A percentile compares a stretch with the other conserved stretches of the same genome.
Evolutionary conservation across 2,888 invertebrate genomes (phyloP).

Genomic region (Dynastes hyllus): DNA sequence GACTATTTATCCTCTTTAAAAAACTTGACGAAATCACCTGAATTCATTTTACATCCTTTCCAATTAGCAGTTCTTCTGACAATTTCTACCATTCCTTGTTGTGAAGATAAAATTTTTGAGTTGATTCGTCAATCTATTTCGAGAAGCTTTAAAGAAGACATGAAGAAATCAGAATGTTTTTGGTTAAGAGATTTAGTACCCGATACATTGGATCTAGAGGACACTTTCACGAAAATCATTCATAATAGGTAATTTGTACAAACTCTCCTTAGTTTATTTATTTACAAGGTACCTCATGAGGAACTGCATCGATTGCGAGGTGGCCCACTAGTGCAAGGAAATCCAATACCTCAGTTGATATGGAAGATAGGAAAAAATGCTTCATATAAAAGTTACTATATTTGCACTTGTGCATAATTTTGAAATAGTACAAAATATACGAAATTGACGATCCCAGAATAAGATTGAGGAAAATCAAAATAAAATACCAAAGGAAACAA

Average conservation of each 20-base stretch:
- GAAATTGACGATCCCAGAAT: no score
- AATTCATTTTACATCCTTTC: conserved; percentile 78
- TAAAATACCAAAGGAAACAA: no score
- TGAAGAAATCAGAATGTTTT: conserved; percentile 66
- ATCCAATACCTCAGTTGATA: no score
- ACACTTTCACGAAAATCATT: conserved; percentile 71
- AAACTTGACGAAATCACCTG: conserved; percentile 74
- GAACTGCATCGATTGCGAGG: no score
- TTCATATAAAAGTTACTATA: no score
- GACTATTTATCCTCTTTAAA: conserved; percentile 71
- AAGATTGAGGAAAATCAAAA: no score
- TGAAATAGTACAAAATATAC: no score
- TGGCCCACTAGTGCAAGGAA: no score
- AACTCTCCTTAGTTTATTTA: background rate
- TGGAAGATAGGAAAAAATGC: no score
- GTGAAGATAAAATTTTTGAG: conserved; percentile 71
- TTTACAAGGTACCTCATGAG: no score
- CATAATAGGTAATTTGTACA: conserved; percentile 69
- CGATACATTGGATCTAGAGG: conserved; percentile 66
- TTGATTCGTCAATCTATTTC: conserved; percentile 67
- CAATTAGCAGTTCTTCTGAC: conserved; percentile 75
- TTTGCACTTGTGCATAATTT: no score
- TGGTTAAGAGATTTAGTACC: conserved; percentile 75
- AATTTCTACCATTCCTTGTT: conserved; percentile 70
- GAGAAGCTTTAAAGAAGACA: conserved; percentile 65